phyloP scores from a whole-genome alignment of 2,888 invertebrate genomes.

The Thymelicus sylvestris region DNA sequence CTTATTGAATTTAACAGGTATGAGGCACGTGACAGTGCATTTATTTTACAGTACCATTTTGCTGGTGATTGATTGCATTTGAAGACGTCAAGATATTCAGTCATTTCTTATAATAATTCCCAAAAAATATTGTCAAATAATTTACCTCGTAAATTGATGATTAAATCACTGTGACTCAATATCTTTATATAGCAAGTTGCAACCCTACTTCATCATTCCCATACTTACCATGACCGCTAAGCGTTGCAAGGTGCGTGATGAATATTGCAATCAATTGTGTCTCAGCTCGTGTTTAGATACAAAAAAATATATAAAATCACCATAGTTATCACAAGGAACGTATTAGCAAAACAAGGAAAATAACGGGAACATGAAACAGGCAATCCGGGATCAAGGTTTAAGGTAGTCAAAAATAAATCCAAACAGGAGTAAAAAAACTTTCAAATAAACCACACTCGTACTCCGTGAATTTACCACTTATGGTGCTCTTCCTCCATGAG shows the following conservation, averaged over 20 bases:
- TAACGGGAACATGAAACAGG: background rate
- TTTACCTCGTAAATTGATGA: too few relatives aligned
- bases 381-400: background rate
- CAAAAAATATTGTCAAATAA: too few relatives aligned
- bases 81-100: background rate
- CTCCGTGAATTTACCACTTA: constrained; percentile 24
- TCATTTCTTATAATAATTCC: background rate
- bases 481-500: constrained; percentile 25
- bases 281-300: constrained; percentile 23
- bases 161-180: background rate
- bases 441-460: constrained; percentile 39
- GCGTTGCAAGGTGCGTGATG: constrained; percentile 37
- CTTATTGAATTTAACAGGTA: background rate
- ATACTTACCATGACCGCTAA: constrained; percentile 27
- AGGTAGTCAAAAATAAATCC: constrained; percentile 33
- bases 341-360: constrained; percentile 10
- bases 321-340: constrained; percentile 9
- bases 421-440: constrained; percentile 38
- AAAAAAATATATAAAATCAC: constrained; percentile 25
- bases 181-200: background rate
- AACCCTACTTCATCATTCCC: constrained; percentile 1
- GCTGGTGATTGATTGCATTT: background rate
- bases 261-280: constrained; percentile 29
- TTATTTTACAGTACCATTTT: background rate
- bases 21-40: background rate